Evolutionary conservation across 2,888 invertebrate genomes (phyloP).

Genomic region (Augiades crinisus): DNA sequence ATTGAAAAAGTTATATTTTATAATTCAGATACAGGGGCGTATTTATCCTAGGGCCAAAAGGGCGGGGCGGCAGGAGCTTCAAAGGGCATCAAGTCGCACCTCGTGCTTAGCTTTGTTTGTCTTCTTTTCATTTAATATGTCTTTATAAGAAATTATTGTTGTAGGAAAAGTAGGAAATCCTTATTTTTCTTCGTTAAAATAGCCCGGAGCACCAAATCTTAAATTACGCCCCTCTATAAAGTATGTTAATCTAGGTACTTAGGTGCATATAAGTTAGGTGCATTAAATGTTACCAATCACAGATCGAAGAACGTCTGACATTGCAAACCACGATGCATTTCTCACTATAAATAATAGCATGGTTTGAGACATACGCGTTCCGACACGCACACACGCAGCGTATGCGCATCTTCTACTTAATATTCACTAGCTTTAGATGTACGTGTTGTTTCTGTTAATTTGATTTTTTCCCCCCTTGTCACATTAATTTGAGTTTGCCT

Average conservation of each 20-base stretch:
- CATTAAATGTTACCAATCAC: background rate
- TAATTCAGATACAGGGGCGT: no score
- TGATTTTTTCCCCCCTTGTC: conserved; percentile 41
- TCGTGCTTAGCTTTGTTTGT: no score
- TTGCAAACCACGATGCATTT: conserved; percentile 18
- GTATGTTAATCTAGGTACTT: no score
- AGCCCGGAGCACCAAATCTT: background rate
- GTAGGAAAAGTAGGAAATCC: no score
- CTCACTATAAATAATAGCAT: conserved; percentile 24
- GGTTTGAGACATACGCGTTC: conserved; percentile 14
- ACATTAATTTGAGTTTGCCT: conserved; percentile 60
- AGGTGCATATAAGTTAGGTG: background rate
- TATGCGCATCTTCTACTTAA: conserved; percentile 44
- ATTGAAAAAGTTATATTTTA: no score
- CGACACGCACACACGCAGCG: conserved; percentile 26
- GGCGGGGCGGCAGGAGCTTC: no score
- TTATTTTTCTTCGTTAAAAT: no score
- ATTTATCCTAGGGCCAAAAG: no score
- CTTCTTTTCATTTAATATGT: no score
- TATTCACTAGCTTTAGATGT: conserved; percentile 68
- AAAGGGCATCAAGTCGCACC: no score
- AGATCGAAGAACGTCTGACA: background rate
- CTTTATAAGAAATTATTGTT: no score
- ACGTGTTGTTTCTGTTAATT: conserved; percentile 54
- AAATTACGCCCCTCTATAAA: no score